These are phyloP conservation scores for Galerucella pusilla DNA, from an alignment of 2,888 invertebrate genomes.

Conservation along the genomic window DNA sequence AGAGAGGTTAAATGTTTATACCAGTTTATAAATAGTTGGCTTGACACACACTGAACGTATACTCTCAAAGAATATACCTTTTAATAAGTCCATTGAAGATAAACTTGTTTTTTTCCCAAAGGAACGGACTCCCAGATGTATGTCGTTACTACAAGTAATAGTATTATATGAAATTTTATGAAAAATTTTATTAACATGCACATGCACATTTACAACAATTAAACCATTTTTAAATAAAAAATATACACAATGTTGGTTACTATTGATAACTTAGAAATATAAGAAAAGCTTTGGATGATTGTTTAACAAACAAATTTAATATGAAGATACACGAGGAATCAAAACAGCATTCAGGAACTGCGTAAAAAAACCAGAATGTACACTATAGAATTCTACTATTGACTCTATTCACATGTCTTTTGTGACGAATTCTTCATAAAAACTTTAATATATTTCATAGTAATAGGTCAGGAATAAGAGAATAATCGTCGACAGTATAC, in stretches of 20 bases:
- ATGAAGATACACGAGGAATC: too few species aligned
- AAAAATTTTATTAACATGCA: not conserved
- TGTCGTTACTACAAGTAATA: conserved; percentile 43
- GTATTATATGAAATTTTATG: conserved; percentile 25
- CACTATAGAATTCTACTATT: too few species aligned
- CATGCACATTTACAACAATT: not conserved
- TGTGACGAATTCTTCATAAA: too few species aligned
- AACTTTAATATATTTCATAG: too few species aligned
- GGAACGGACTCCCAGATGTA: conserved; percentile 41
- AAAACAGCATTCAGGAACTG: too few species aligned
- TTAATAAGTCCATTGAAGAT: conserved; percentile 39
- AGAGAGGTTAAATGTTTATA: conserved; percentile 3
- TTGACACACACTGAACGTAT: conserved; percentile 30
- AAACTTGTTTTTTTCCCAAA: conserved; percentile 41
- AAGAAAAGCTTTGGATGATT: too few species aligned
- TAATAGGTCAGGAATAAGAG: too few species aligned
- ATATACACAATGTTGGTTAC: not conserved
- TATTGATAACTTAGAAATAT: too few species aligned
- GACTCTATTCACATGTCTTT: too few species aligned
- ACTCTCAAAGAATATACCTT: conserved; percentile 38
- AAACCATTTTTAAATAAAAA: not conserved
- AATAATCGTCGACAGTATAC: too few species aligned
- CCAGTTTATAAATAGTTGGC: conserved; percentile 34
- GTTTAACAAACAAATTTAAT: too few species aligned
- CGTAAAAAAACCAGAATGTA: too few species aligned